Conservation (phyloP, 2,113 vertebrate species). For the Anser cygnoides region DNA sequence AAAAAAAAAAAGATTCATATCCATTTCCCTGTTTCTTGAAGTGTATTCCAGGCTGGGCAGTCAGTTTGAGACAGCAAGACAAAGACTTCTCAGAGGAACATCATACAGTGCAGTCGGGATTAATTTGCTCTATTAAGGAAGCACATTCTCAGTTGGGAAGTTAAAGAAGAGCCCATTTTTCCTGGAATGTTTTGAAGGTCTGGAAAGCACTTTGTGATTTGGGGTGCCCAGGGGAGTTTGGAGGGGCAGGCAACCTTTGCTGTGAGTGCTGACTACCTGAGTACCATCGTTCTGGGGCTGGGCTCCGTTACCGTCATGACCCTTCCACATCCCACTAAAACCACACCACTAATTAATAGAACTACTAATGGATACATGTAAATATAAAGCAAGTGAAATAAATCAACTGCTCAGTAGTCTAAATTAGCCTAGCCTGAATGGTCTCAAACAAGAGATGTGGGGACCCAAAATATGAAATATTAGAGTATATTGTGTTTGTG, state of each 20-base stretch:
- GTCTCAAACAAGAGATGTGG: neutral
- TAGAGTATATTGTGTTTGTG: neutral
- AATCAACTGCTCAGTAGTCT: neutral
- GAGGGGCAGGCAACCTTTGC: neutral
- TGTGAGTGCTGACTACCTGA: neutral
- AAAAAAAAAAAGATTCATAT: neutral
- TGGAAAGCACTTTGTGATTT: neutral
- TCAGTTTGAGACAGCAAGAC: neutral
- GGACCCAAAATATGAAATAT: neutral
- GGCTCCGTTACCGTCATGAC: fast-evolving
- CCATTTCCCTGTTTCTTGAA: neutral
- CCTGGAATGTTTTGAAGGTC: neutral
- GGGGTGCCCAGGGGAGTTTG: neutral
- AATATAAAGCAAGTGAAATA: neutral
- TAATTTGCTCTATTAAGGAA: neutral
- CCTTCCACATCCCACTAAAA: neutral
- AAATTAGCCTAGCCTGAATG: neutral
- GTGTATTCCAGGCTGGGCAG: neutral
- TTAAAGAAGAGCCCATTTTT: neutral
- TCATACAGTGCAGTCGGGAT: neutral
- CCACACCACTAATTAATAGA: neutral
- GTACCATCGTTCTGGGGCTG: neutral
- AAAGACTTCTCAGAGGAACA: neutral
- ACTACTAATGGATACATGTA: neutral
- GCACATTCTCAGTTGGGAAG: neutral